Evolutionary conservation across 1,140 invertebrate species (phyloP).

Genomic region (Cydia splendana): DNA sequence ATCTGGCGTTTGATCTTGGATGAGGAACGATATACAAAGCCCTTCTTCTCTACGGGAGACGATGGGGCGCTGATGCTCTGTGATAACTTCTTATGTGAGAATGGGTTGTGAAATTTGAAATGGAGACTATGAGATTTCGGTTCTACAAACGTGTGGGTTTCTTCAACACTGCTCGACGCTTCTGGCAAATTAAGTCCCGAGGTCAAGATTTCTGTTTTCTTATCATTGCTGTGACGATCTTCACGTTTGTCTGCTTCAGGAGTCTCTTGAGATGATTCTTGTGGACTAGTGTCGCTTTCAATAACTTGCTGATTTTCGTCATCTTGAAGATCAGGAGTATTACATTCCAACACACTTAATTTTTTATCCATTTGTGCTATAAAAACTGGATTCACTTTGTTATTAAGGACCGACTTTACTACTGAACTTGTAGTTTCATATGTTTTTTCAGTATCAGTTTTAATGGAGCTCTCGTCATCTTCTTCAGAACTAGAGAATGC

Average conservation of each 20-base stretch:
- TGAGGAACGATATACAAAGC: slow-evolving; percentile 72
- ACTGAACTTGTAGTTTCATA: slow-evolving; percentile 80
- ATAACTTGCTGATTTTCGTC: slow-evolving; percentile 34
- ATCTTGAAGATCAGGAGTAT: slow-evolving; percentile 42
- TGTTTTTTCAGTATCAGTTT: slow-evolving; percentile 59
- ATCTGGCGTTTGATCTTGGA: slow-evolving; percentile 65
- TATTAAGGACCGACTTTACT: slow-evolving; percentile 76
- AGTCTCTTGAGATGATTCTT: slow-evolving; percentile 16
- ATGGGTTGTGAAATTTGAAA: slow-evolving; percentile 69
- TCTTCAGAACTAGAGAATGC: slow-evolving; percentile 73
- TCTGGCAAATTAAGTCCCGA: slow-evolving; percentile 33
- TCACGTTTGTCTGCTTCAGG: slow-evolving; percentile 29
- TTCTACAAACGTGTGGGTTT: slow-evolving; percentile 57
- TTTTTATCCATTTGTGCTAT: slow-evolving; percentile 73
- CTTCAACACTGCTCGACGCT: slow-evolving; percentile 34
- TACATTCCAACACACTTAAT: slow-evolving; percentile 53
- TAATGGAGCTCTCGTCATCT: slow-evolving; percentile 75
- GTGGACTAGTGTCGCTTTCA: slow-evolving; percentile 33
- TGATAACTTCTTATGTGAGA: slow-evolving; percentile 64
- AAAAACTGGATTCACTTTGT: slow-evolving; percentile 61
- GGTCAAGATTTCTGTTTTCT: neutral
- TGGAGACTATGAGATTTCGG: slow-evolving; percentile 54
- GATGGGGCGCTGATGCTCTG: slow-evolving; percentile 70
- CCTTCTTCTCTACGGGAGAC: slow-evolving; percentile 68
- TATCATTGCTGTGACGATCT: slow-evolving; percentile 19